A percentile compares a stretch with the other conserved stretches of the same genome.
Evolutionary conservation across 1,140 invertebrate species (phyloP).

Genomic region (roundworm (Caenorhabditis elegans)): WBcel235 BX284606.5:9646501-9647000

Average conservation of each 20-base stretch:
- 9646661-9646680: background rate
- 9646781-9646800: background rate
- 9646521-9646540: background rate
- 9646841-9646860: background rate
- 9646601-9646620: background rate
- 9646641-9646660: background rate
- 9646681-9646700: background rate
- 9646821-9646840: background rate
- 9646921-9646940: background rate
- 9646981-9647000: too few species aligned
- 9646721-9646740: background rate
- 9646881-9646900: background rate
- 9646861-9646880: conserved; percentile 11
- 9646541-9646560: background rate
- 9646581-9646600: background rate
- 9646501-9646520: background rate
- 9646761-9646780: background rate
- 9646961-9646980: too few species aligned
- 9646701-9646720: background rate
- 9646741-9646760: background rate
- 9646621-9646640: background rate
- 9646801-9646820: background rate
- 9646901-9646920: background rate
- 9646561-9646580: background rate
- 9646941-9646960: too few species aligned